Evolutionary conservation across 2,113 vertebrate species (phyloP).

Genomic region (Seriola dumerili): DNA sequence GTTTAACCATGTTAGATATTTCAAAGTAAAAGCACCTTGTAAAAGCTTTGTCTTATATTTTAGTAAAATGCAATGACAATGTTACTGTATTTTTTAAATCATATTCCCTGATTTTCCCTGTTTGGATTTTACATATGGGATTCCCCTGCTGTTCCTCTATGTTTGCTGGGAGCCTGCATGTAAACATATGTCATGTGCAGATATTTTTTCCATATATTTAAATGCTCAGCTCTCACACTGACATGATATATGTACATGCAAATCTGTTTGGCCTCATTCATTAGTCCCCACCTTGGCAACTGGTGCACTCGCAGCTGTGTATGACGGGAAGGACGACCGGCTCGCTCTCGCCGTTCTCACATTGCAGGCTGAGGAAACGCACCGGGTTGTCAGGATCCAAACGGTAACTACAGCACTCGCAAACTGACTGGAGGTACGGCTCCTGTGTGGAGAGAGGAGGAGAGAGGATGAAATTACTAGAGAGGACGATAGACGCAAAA

Average conservation of each 20-base stretch:
- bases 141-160: no score
- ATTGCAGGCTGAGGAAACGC: constrained; percentile 87
- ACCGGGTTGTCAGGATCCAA: constrained; percentile 88
- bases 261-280: constrained; percentile 8
- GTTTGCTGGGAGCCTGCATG: background rate
- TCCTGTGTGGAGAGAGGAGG: constrained; percentile 79
- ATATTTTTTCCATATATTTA: constrained; percentile 42
- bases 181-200: background rate
- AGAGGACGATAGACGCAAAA: background rate
- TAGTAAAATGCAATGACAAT: no score
- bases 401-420: constrained; percentile 92
- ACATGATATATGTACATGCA: constrained; percentile 26
- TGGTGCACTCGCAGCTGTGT: constrained; percentile 91
- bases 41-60: no score
- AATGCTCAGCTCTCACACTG: background rate
- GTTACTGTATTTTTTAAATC: no score
- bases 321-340: constrained; percentile 90
- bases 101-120: background rate
- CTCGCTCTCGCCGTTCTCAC: constrained; percentile 83
- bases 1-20: background rate
- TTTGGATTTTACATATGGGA: background rate
- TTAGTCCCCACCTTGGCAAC: constrained; percentile 87
- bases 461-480: background rate
- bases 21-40: background rate
- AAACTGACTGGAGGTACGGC: constrained; percentile 89